Evolutionary conservation across 2,888 invertebrate genomes (phyloP).

Genomic region (Allophyes oxyacanthae): DNA sequence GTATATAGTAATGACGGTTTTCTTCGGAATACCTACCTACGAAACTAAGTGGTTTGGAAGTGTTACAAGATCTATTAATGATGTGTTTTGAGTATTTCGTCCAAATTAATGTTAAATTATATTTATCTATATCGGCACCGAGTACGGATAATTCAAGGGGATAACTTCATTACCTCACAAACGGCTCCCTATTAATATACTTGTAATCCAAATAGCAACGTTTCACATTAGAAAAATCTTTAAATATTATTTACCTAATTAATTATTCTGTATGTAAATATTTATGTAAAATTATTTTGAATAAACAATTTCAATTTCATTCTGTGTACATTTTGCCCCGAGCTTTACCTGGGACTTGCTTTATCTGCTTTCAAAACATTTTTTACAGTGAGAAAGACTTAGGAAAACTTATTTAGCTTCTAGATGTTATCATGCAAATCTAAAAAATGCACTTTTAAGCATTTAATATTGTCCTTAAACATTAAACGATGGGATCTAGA

Average conservation of each 20-base stretch:
- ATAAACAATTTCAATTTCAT: too few relatives aligned
- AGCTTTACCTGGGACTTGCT: too few relatives aligned
- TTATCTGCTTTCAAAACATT: too few relatives aligned
- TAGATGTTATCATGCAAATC: conserved; percentile 1
- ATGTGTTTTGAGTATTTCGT: conserved; percentile 12
- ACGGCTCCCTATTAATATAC: conserved; percentile 35
- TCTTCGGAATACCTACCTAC: too few relatives aligned
- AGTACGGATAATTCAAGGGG: conserved; percentile 18
- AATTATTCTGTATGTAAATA: too few relatives aligned
- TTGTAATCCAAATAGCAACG: conserved; percentile 15
- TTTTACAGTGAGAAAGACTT: not conserved
- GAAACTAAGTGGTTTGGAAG: conserved; percentile 5
- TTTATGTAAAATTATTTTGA: too few relatives aligned
- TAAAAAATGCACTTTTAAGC: conserved; percentile 3
- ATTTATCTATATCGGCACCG: conserved; percentile 11
- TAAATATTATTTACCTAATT: conserved; percentile 2
- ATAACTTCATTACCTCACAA: conserved; percentile 16
- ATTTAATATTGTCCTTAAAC: too few relatives aligned
- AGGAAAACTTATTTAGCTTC: not conserved
- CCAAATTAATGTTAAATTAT: conserved; percentile 4
- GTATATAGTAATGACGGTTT: too few relatives aligned
- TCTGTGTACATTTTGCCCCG: not conserved
- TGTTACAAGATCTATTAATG: not conserved
- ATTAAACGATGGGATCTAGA: conserved; percentile 29
- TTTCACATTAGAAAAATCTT: conserved; percentile 19